Evolutionary conservation across 2,888 invertebrate species (phyloP).

Genomic region (Perdita meconis): DNA sequence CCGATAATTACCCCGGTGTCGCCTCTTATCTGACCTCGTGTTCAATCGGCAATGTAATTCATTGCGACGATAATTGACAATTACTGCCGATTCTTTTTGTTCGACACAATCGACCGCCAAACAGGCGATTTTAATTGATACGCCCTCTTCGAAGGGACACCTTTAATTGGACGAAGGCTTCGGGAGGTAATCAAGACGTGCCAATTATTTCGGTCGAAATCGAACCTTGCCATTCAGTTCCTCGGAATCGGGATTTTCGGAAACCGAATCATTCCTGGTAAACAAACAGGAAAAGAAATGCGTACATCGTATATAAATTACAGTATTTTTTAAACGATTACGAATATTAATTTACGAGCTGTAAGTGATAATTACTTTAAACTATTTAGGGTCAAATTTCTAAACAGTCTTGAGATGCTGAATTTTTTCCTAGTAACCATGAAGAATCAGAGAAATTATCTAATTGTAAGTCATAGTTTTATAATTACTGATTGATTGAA

Average conservation of each 20-base stretch:
- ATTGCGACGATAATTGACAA: constrained; percentile 73
- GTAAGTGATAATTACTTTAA: too few species aligned
- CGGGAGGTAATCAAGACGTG: constrained; percentile 63
- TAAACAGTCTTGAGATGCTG: too few species aligned
- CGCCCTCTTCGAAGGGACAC: constrained; percentile 57
- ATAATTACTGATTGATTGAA: too few species aligned
- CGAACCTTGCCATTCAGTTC: background rate
- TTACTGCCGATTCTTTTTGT: constrained; percentile 68
- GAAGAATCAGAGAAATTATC: too few species aligned
- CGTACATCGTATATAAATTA: too few species aligned
- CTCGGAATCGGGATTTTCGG: background rate
- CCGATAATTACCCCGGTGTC: constrained; percentile 67
- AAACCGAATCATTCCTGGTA: background rate
- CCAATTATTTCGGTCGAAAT: constrained; percentile 55
- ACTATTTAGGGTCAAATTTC: too few species aligned
- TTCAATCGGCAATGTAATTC: constrained; percentile 63
- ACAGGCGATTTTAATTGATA: constrained; percentile 69
- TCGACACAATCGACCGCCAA: constrained; percentile 21
- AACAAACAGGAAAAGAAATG: too few species aligned
- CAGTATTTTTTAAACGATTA: too few species aligned
- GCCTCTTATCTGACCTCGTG: constrained; percentile 69
- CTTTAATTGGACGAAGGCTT: constrained; percentile 69
- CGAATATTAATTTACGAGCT: too few species aligned
- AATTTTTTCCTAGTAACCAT: too few species aligned
- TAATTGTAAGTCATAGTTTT: too few species aligned